These are phyloP conservation scores for Beris morrisii DNA, from an alignment of 2,888 invertebrate genomes.

Conservation along the genomic window DNA sequence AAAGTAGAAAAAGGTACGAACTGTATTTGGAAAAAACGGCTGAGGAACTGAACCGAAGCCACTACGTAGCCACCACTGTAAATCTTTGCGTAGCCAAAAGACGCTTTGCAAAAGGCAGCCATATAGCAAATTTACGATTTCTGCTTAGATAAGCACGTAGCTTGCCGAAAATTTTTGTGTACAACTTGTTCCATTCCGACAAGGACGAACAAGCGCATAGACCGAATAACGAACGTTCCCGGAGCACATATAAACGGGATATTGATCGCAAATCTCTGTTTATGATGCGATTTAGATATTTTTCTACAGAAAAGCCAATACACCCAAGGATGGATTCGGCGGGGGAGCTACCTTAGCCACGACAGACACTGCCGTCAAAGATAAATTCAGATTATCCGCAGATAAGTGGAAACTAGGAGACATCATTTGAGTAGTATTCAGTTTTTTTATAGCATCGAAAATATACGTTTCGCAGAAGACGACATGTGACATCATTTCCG, in stretches of 20 bases:
- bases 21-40: not conserved
- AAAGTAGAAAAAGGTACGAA: not conserved
- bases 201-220: not conserved
- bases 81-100: constrained; percentile 10
- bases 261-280: constrained; percentile 30
- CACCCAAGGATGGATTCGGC: not conserved
- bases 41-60: not conserved
- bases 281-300: constrained; percentile 27
- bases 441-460: no score
- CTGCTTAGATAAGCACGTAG: constrained; percentile 4
- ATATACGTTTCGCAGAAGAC: no score
- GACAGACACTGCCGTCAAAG: no score
- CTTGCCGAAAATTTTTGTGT: constrained; percentile 1
- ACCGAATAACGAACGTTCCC: not conserved
- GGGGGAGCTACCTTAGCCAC: no score
- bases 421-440: no score
- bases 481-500: no score
- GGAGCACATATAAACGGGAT: constrained; percentile 12
- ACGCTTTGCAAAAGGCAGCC: not conserved
- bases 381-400: no score
- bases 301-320: not conserved
- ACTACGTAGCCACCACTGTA: not conserved
- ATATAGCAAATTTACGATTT: constrained; percentile 10
- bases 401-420: no score
- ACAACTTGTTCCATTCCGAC: not conserved